These are phyloP conservation scores for Brenthis daphne DNA, from an alignment of 2,888 invertebrate species.

Conservation along the genomic window DNA sequence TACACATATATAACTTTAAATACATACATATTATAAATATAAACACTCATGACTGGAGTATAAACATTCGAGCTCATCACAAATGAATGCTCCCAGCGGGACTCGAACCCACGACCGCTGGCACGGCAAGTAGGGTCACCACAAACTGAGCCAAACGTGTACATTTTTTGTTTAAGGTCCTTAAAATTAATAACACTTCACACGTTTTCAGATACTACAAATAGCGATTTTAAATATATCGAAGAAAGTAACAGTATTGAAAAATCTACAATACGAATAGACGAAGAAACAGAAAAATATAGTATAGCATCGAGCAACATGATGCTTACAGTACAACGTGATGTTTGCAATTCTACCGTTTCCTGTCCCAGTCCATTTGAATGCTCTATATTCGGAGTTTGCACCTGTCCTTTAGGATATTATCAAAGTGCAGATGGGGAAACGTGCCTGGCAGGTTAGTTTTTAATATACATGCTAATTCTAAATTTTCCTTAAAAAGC, in stretches of 20 bases:
- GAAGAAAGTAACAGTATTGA: background rate
- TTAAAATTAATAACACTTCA: background rate
- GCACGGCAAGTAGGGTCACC: too few relatives aligned
- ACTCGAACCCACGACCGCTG: too few relatives aligned
- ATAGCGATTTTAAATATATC: background rate
- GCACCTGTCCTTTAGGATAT: conserved; percentile 66
- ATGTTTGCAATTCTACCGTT: conserved; percentile 42
- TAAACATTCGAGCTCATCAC: too few relatives aligned
- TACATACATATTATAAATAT: too few relatives aligned
- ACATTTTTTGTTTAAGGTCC: conserved; percentile 8
- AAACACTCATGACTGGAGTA: too few relatives aligned
- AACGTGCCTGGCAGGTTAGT: conserved; percentile 64
- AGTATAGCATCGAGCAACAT: conserved; percentile 17
- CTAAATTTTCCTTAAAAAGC: too few relatives aligned
- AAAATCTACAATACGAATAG: too few relatives aligned
- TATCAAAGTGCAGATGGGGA: conserved; percentile 49
- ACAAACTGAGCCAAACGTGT: too few relatives aligned
- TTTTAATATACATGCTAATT: background rate
- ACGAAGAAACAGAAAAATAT: background rate
- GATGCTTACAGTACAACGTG: conserved; percentile 38
- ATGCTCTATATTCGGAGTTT: conserved; percentile 56
- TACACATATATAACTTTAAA: too few relatives aligned
- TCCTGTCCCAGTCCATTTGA: conserved; percentile 52
- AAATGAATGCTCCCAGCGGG: too few relatives aligned
- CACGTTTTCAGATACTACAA: background rate